These are phyloP conservation scores for Siniperca obscura DNA, from an alignment of 2,797 vertebrate species.

Conservation along the genomic window DNA sequence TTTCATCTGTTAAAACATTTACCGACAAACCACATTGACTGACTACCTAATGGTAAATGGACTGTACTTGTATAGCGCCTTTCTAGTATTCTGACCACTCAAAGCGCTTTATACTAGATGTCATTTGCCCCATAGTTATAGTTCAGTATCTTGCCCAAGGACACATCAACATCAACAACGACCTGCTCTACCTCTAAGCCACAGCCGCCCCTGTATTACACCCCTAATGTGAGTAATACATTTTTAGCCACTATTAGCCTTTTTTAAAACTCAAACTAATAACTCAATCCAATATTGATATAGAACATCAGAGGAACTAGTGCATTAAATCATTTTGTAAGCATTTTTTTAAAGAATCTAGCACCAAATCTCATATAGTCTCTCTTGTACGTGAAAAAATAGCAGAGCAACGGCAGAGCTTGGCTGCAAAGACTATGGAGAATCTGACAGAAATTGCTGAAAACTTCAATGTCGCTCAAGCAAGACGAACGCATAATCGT, in stretches of 20 bases:
- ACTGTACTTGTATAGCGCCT: too few relatives aligned
- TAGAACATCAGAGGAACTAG: conserved; percentile 6
- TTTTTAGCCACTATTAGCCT: neutral
- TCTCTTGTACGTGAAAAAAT: neutral
- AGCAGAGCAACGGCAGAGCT: conserved; percentile 1
- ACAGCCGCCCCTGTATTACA: too few relatives aligned
- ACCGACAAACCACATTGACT: conserved; percentile 9
- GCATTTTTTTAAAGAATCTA: neutral
- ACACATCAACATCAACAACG: too few relatives aligned
- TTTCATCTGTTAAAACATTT: conserved; percentile 31
- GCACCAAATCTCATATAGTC: neutral
- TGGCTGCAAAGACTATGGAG: conserved; percentile 20
- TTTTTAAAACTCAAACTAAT: conserved; percentile 6
- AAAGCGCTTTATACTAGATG: too few relatives aligned
- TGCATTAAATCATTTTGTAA: conserved; percentile 15
- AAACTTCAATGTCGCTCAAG: conserved; percentile 55
- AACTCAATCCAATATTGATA: conserved; percentile 11
- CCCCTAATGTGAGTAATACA: neutral
- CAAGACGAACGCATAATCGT: conserved; percentile 33
- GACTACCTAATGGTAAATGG: neutral
- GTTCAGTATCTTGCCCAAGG: too few relatives aligned
- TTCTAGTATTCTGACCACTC: too few relatives aligned
- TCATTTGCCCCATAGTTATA: too few relatives aligned
- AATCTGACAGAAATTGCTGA: conserved; percentile 32
- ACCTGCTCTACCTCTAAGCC: too few relatives aligned